Evolutionary conservation across 2,797 vertebrate genomes (phyloP).

Genomic region (Stomatorhinus walkeri): DNA sequence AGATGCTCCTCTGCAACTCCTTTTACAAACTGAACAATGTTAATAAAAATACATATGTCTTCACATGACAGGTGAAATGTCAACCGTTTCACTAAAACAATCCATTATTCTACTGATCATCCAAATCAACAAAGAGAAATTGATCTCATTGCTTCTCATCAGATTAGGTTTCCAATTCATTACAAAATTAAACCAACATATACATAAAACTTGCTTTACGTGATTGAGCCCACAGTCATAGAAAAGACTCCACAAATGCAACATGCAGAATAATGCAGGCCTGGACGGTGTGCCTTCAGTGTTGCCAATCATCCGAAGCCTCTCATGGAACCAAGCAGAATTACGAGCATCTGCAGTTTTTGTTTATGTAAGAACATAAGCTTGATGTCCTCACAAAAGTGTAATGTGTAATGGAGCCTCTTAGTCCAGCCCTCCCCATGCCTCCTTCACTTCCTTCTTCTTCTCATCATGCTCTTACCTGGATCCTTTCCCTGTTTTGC

Average conservation of each 20-base stretch:
- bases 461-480: constrained; percentile 40
- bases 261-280: neutral
- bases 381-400: neutral
- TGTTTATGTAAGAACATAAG: neutral
- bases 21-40: neutral
- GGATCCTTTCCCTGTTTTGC: constrained; percentile 22
- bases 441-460: constrained; percentile 2
- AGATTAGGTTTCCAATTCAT: neutral
- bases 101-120: neutral
- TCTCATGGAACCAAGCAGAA: neutral
- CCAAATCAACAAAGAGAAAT: neutral
- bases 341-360: neutral
- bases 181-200: neutral
- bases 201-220: neutral
- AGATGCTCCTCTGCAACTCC: neutral
- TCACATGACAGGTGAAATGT: neutral
- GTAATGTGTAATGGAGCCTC: neutral
- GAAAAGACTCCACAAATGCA: neutral
- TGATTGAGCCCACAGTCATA: neutral
- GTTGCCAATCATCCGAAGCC: constrained; percentile 5
- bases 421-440: neutral
- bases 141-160: neutral
- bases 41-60: neutral
- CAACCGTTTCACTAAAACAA: neutral
- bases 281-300: neutral